phyloP scores from a whole-genome alignment of 2,888 invertebrate genomes.

The Atethmia centrago region DNA sequence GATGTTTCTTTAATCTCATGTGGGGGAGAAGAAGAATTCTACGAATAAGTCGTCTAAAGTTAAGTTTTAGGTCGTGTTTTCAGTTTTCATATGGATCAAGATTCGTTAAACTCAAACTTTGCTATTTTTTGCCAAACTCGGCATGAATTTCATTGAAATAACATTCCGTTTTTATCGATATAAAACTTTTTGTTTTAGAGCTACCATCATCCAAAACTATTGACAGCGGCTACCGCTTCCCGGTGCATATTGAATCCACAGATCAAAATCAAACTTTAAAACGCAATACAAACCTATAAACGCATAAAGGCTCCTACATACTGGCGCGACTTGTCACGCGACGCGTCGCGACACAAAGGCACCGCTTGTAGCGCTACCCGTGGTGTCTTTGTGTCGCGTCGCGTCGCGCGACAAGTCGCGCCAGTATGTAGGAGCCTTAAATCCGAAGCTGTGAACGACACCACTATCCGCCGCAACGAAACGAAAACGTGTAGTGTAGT shows the following conservation, averaged over 20 bases:
- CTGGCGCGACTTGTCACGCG: too few relatives aligned
- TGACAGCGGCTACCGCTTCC: not conserved
- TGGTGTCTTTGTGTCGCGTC: too few relatives aligned
- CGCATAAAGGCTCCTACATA: too few relatives aligned
- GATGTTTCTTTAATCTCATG: slow-evolving; percentile 8
- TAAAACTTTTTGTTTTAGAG: slow-evolving; percentile 3
- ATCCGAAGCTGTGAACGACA: slow-evolving; percentile 45
- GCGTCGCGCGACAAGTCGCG: too few relatives aligned
- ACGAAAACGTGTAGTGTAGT: slow-evolving; percentile 61
- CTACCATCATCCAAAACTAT: slow-evolving; percentile 1
- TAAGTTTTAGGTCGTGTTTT: not conserved
- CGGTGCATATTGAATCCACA: slow-evolving; percentile 40
- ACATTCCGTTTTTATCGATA: not conserved
- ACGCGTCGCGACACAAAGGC: too few relatives aligned
- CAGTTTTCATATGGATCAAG: not conserved
- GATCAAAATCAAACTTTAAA: slow-evolving; percentile 53
- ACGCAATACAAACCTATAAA: slow-evolving; percentile 38
- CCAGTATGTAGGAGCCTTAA: too few relatives aligned
- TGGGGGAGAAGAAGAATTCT: not conserved
- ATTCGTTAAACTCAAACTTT: not conserved
- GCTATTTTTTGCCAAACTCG: not conserved
- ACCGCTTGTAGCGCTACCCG: too few relatives aligned
- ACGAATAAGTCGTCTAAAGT: not conserved
- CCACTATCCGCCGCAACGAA: slow-evolving; percentile 53
- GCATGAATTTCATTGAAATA: not conserved